Conservation (phyloP, 2,888 invertebrate species). For the Punctoribates punctum region DNA sequence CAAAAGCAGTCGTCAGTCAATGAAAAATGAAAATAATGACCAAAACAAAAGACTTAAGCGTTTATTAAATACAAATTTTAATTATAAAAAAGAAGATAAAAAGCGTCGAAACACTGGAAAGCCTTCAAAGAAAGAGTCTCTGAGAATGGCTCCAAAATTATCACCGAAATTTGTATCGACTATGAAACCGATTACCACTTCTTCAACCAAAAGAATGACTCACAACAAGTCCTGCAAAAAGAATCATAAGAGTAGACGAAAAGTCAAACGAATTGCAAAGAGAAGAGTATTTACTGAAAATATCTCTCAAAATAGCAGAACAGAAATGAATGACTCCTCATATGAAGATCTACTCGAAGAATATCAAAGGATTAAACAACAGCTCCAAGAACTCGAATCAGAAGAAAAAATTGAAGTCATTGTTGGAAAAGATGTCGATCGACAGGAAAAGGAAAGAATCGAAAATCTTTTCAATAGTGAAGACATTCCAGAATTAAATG, state of each 20-base stretch:
- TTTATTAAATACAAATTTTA: neutral
- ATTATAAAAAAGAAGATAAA: neutral
- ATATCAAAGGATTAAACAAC: conserved; percentile 16
- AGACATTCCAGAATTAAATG: neutral
- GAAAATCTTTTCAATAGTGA: neutral
- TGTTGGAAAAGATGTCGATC: neutral
- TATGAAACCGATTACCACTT: neutral
- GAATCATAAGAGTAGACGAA: conserved; percentile 18
- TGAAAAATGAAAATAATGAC: neutral
- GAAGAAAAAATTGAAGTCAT: neutral
- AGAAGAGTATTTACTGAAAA: neutral
- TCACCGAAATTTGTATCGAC: too few species aligned
- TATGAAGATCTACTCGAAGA: conserved; percentile 31
- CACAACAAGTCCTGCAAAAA: neutral
- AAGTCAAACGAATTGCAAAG: conserved; percentile 10
- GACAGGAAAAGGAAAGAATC: conserved; percentile 4
- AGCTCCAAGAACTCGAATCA: neutral
- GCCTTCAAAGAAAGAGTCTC: neutral
- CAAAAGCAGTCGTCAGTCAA: neutral
- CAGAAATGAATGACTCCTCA: neutral
- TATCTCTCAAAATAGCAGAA: neutral
- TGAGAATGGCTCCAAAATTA: neutral
- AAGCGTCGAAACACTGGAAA: neutral
- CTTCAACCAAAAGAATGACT: neutral
- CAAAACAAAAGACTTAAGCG: conserved; percentile 26